A percentile compares a stretch with the other conserved stretches of the same genome.
phyloP scores from a whole-genome alignment of 2,888 invertebrate species.

The Diarsia rubi region DNA sequence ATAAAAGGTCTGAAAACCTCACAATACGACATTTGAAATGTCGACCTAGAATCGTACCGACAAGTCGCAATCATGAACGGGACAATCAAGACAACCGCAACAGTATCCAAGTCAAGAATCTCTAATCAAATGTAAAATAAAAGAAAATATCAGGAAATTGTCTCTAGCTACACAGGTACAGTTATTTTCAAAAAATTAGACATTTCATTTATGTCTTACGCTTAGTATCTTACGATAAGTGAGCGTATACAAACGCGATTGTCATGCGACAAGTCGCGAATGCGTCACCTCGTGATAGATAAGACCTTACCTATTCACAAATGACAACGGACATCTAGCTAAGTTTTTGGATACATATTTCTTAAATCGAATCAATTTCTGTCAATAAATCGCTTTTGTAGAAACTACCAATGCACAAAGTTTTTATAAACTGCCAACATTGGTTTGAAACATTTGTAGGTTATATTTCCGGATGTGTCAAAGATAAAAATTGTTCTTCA shows the following conservation, averaged over 20 bases:
- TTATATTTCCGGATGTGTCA: slow-evolving; percentile 35
- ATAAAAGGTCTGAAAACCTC: not conserved
- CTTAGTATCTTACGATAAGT: slow-evolving; percentile 82
- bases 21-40: slow-evolving; percentile 37
- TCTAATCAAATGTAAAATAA: slow-evolving; percentile 65
- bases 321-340: slow-evolving; percentile 87
- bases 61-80: slow-evolving; percentile 58
- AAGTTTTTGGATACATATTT: slow-evolving; percentile 86
- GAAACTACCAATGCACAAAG: slow-evolving; percentile 68
- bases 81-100: slow-evolving; percentile 74
- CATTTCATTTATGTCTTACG: slow-evolving; percentile 86
- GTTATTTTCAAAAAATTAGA: slow-evolving; percentile 79
- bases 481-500: slow-evolving; percentile 56
- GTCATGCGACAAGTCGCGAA: slow-evolving; percentile 61
- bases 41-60: slow-evolving; percentile 45
- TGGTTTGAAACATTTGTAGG: slow-evolving; percentile 55
- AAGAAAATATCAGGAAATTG: slow-evolving; percentile 82
- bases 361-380: slow-evolving; percentile 82
- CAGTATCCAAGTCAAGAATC: slow-evolving; percentile 82
- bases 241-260: slow-evolving; percentile 72
- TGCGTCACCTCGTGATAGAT: slow-evolving; percentile 67
- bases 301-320: slow-evolving; percentile 79
- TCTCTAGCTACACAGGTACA: slow-evolving; percentile 90
- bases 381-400: slow-evolving; percentile 55
- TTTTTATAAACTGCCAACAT: slow-evolving; percentile 69